Evolutionary conservation across 2,888 invertebrate species (phyloP).

Genomic region (Congeria kusceri): DNA sequence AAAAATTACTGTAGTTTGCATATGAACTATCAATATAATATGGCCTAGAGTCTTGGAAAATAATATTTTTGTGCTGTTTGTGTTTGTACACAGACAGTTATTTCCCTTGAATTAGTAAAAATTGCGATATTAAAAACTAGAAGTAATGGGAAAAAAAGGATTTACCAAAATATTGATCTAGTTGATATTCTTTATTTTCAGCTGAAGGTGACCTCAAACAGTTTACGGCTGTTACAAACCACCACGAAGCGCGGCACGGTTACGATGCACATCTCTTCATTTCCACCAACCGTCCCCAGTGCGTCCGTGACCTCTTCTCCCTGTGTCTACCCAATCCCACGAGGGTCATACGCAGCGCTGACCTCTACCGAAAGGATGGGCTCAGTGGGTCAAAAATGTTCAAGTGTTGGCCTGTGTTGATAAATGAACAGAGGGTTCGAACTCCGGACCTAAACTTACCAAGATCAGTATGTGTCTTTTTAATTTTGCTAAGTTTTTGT

Average conservation of each 20-base stretch:
- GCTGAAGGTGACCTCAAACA: constrained; percentile 96
- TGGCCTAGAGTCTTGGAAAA: too few species aligned
- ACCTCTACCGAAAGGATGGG: constrained; percentile 79
- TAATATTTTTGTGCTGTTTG: too few species aligned
- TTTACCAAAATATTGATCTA: too few species aligned
- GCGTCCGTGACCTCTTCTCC: constrained; percentile 92
- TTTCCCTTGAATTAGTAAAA: too few species aligned
- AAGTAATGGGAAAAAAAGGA: background rate
- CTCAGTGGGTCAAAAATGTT: constrained; percentile 76
- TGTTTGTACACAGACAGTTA: too few species aligned
- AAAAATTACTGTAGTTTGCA: too few species aligned
- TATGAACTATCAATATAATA: too few species aligned
- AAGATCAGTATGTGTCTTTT: constrained; percentile 60
- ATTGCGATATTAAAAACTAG: background rate
- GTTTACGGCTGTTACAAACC: constrained; percentile 88
- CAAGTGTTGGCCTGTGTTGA: constrained; percentile 79
- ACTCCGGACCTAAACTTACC: constrained; percentile 76
- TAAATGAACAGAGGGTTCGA: constrained; percentile 67
- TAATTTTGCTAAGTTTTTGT: background rate
- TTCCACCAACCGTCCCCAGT: constrained; percentile 90
- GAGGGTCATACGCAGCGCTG: constrained; percentile 75
- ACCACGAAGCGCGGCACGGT: constrained; percentile 90
- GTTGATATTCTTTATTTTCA: constrained; percentile 86
- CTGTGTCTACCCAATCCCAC: constrained; percentile 88
- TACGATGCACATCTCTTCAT: constrained; percentile 92